phyloP scores from a whole-genome alignment of 2,113 vertebrate species.

The Thalassoma bifasciatum region DNA sequence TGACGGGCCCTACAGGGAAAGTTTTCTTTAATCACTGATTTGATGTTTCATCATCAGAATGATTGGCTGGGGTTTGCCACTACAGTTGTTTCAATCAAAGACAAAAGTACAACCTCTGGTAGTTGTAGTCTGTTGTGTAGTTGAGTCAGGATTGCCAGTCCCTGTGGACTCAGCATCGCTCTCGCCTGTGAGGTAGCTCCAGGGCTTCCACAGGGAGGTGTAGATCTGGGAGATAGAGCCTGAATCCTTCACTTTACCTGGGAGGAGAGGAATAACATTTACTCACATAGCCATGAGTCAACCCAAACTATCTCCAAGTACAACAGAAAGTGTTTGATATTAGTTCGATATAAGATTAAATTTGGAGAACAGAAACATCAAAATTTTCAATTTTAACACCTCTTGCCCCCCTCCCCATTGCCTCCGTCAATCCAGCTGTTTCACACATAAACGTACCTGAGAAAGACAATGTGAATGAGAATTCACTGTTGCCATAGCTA shows the following conservation, averaged over 20 bases:
- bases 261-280: constrained; percentile 25
- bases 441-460: constrained; percentile 27
- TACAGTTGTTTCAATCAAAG: neutral
- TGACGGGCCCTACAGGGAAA: constrained; percentile 8
- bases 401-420: constrained; percentile 1
- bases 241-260: constrained; percentile 68
- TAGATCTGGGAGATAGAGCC: constrained; percentile 74
- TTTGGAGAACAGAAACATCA: neutral
- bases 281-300: neutral
- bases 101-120: constrained; percentile 61
- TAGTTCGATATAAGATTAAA: no score
- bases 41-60: neutral
- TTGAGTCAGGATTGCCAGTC: constrained; percentile 38
- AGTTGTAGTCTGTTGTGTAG: constrained; percentile 48
- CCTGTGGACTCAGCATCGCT: constrained; percentile 49
- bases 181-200: constrained; percentile 78
- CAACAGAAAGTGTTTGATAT: neutral
- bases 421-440: constrained; percentile 51
- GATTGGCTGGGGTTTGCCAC: neutral
- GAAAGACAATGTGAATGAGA: constrained; percentile 21
- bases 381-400: constrained; percentile 36
- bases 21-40: neutral
- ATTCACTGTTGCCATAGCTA: constrained; percentile 70
- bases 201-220: constrained; percentile 80
- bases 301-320: constrained; percentile 14